These are phyloP conservation scores for Ceratoteleas bidentatus DNA, from an alignment of 1,140 invertebrate genomes.

Conservation along the genomic window DNA sequence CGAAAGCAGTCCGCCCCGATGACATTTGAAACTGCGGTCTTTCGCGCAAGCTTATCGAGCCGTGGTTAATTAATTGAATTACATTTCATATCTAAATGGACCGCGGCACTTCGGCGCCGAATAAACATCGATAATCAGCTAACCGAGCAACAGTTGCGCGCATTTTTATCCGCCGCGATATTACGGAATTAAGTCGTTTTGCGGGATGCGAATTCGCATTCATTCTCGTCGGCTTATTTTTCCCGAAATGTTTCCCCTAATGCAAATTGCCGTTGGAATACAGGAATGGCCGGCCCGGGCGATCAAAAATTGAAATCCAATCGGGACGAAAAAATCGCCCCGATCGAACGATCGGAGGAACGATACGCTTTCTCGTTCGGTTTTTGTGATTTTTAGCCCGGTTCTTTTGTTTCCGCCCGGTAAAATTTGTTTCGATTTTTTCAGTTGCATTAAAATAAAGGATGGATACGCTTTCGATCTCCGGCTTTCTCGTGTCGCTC, in stretches of 20 bases:
- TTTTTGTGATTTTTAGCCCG: constrained; percentile 43
- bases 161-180: background rate
- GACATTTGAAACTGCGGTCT: background rate
- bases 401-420: background rate
- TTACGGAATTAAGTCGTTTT: too few species aligned
- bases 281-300: too few species aligned
- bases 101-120: too few species aligned
- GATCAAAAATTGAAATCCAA: constrained; percentile 13
- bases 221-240: background rate
- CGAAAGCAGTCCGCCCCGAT: background rate
- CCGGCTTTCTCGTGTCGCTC: constrained; percentile 49
- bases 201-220: too few species aligned
- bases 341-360: constrained; percentile 33
- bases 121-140: background rate
- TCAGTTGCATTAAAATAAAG: constrained; percentile 32
- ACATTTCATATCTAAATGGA: constrained; percentile 30
- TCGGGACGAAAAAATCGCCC: constrained; percentile 19
- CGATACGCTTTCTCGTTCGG: constrained; percentile 49
- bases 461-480: constrained; percentile 59
- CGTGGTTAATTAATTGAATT: constrained; percentile 22
- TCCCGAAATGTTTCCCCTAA: background rate
- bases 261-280: too few species aligned
- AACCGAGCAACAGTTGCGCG: too few species aligned
- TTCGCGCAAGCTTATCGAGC: constrained; percentile 11
- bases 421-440: constrained; percentile 31